These are phyloP conservation scores for Sturnus vulgaris DNA, from an alignment of 2,113 vertebrate genomes.

Conservation along the genomic window DNA sequence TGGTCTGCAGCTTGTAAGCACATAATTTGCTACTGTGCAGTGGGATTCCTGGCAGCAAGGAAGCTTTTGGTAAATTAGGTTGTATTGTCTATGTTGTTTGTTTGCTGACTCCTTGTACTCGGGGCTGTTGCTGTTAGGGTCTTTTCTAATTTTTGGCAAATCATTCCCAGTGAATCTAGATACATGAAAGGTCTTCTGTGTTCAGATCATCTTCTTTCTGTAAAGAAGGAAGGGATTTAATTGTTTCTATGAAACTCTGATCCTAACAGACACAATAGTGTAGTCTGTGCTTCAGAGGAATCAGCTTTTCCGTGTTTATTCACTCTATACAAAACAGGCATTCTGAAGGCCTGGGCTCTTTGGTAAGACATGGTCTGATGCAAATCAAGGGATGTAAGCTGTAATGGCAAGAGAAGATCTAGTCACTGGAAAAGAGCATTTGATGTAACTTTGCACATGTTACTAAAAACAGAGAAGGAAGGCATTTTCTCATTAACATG, in stretches of 20 bases:
- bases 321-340: accelerated
- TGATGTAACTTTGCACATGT: neutral
- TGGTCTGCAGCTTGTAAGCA: neutral
- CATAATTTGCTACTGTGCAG: neutral
- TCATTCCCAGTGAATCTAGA: neutral
- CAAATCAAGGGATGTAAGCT: neutral
- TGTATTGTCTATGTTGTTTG: accelerated
- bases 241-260: neutral
- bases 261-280: neutral
- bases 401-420: neutral
- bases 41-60: neutral
- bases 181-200: neutral
- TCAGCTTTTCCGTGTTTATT: neutral
- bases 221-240: neutral
- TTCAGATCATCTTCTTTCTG: neutral
- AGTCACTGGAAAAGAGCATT: neutral
- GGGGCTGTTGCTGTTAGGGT: neutral
- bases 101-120: neutral
- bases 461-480: neutral
- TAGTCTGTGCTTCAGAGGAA: neutral
- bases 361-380: accelerated
- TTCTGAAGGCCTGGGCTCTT: neutral
- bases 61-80: neutral
- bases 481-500: neutral
- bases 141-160: neutral